Conservation (phyloP, 2,888 invertebrate species). For the Malacosoma neustria region DNA sequence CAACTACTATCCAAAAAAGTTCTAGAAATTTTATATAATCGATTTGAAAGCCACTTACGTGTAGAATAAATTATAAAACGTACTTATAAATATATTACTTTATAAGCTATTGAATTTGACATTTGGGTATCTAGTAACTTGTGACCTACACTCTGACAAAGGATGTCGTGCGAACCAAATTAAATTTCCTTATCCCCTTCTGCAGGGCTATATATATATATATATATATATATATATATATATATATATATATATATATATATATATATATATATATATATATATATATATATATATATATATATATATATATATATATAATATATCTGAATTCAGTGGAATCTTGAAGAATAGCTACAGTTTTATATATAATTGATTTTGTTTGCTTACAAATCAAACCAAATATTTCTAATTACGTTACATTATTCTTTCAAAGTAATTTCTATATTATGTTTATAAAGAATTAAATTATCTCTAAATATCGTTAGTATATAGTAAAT, state of each 20-base stretch:
- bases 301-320: constrained; percentile 1
- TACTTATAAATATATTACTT: neutral
- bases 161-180: neutral
- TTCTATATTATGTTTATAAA: too few relatives aligned
- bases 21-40: too few relatives aligned
- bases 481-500: too few relatives aligned
- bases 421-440: too few relatives aligned
- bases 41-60: too few relatives aligned
- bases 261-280: neutral
- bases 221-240: neutral
- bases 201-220: neutral
- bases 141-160: neutral
- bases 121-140: neutral
- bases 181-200: neutral
- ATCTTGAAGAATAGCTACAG: neutral
- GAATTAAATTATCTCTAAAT: too few relatives aligned
- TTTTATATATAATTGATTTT: too few relatives aligned
- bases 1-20: too few relatives aligned
- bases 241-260: neutral
- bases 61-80: too few relatives aligned
- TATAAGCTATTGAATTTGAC: neutral
- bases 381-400: too few relatives aligned
- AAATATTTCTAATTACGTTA: too few relatives aligned
- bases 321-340: too few relatives aligned
- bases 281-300: neutral